phyloP scores from a whole-genome alignment of 2,113 vertebrate genomes.

The Actenoides lindsayi region DNA sequence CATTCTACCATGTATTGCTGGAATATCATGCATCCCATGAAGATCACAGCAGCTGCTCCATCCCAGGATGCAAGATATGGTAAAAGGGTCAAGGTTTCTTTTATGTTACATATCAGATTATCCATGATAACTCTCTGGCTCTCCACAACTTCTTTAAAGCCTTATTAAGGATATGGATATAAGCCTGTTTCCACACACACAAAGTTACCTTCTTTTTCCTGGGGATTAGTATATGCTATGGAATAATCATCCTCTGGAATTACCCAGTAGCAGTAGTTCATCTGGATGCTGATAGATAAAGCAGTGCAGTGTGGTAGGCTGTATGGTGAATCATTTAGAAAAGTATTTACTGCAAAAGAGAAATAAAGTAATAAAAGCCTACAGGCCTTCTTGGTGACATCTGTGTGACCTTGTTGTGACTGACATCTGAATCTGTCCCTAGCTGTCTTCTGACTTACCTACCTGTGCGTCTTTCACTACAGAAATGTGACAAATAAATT shows the following conservation, averaged over 20 bases:
- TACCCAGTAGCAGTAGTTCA: not conserved
- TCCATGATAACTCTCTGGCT: not conserved
- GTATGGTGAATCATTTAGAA: not conserved
- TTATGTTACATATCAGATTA: not conserved
- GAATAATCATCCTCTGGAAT: not conserved
- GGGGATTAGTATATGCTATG: not conserved
- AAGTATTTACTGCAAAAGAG: not conserved
- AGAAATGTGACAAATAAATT: not conserved
- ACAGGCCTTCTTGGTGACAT: not conserved
- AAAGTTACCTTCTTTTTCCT: not conserved
- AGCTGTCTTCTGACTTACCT: not conserved
- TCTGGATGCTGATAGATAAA: slow-evolving; percentile 48
- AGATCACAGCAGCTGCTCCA: slow-evolving; percentile 34
- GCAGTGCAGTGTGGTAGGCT: not conserved
- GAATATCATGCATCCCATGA: not conserved
- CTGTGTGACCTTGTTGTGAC: slow-evolving; percentile 1
- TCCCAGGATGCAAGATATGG: not conserved
- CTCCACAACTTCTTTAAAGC: not conserved
- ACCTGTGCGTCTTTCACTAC: not conserved
- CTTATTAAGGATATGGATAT: not conserved
- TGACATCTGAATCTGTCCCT: not conserved
- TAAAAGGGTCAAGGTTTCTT: not conserved
- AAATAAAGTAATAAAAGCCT: slow-evolving; percentile 13
- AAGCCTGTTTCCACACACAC: not conserved
- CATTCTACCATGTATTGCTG: not conserved